A percentile compares a stretch with the other conserved stretches of the same genome.
phyloP scores from a whole-genome alignment of 2,797 vertebrate genomes.

The Scarus forsteni region DNA sequence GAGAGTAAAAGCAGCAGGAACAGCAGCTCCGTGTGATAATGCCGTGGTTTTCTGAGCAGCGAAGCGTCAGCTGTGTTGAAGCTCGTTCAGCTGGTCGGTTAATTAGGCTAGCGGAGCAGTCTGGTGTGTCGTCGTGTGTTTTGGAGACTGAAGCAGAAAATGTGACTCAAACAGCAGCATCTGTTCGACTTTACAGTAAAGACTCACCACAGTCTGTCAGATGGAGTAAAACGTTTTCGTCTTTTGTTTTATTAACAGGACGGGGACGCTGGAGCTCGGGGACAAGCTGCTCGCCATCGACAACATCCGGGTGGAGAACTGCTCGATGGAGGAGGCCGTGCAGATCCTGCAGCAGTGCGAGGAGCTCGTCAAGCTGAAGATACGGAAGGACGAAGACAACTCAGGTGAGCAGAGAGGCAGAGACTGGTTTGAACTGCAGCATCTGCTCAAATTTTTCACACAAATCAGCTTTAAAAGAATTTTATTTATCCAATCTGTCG shows the following conservation, averaged over 20 bases:
- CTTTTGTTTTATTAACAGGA: slow-evolving; percentile 78
- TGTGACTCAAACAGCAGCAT: slow-evolving; percentile 17
- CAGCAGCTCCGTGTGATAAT: not conserved
- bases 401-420: slow-evolving; percentile 83
- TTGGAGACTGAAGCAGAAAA: slow-evolving; percentile 46
- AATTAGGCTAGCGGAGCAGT: slow-evolving; percentile 35
- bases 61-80: slow-evolving; percentile 28
- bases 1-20: not conserved
- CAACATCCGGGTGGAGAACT: slow-evolving; percentile 96
- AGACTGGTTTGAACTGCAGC: too few relatives aligned
- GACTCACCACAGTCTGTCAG: fast-evolving
- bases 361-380: slow-evolving; percentile 97
- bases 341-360: slow-evolving; percentile 98
- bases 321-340: slow-evolving; percentile 98
- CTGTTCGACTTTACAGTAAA: slow-evolving; percentile 12
- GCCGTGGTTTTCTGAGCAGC: not conserved
- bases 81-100: slow-evolving; percentile 29
- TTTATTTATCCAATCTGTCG: too few relatives aligned
- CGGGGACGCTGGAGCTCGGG: slow-evolving; percentile 94
- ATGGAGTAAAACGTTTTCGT: too few relatives aligned
- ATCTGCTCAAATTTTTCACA: too few relatives aligned
- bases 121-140: slow-evolving; percentile 39
- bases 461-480: too few relatives aligned
- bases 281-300: slow-evolving; percentile 98
- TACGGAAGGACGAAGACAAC: slow-evolving; percentile 98